phyloP scores from a whole-genome alignment of 92 coral and sea anemone genomes.

The Bergia puertoricense region DNA sequence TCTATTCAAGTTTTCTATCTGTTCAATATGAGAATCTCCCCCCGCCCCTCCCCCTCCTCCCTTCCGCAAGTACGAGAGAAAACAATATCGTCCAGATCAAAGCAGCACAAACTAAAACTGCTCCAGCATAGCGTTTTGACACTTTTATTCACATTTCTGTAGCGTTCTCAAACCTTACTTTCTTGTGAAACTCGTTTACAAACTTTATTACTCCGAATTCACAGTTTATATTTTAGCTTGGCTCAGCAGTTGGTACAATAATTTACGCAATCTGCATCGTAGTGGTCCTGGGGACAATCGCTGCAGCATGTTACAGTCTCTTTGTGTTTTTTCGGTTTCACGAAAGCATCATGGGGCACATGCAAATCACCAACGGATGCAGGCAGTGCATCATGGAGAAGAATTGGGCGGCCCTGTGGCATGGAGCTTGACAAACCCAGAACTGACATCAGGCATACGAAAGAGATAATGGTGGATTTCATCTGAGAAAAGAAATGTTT shows the following conservation, averaged over 20 bases:
- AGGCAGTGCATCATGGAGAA: background rate
- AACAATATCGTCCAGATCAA: too few relatives aligned
- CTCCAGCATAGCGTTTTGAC: too few relatives aligned
- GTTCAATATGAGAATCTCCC: too few relatives aligned
- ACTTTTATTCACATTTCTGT: too few relatives aligned
- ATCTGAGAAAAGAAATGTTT: background rate
- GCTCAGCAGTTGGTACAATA: background rate
- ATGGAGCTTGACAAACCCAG: background rate
- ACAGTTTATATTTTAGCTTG: background rate
- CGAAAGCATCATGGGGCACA: background rate
- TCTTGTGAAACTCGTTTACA: too few relatives aligned
- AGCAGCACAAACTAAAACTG: too few relatives aligned
- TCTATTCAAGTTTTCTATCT: too few relatives aligned
- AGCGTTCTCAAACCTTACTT: too few relatives aligned
- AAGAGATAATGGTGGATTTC: background rate
- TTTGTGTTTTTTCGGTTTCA: background rate
- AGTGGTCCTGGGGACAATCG: background rate
- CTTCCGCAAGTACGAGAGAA: too few relatives aligned
- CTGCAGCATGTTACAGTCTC: background rate
- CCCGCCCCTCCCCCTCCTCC: too few relatives aligned
- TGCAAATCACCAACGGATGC: background rate
- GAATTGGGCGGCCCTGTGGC: background rate
- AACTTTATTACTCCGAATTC: background rate
- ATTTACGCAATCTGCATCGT: background rate
- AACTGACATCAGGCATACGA: background rate